A percentile compares a stretch with the other conserved stretches of the same genome.
These are phyloP conservation scores for Brienomyrus brachyistius DNA, from an alignment of 2,113 vertebrate genomes.

Conservation along the genomic window DNA sequence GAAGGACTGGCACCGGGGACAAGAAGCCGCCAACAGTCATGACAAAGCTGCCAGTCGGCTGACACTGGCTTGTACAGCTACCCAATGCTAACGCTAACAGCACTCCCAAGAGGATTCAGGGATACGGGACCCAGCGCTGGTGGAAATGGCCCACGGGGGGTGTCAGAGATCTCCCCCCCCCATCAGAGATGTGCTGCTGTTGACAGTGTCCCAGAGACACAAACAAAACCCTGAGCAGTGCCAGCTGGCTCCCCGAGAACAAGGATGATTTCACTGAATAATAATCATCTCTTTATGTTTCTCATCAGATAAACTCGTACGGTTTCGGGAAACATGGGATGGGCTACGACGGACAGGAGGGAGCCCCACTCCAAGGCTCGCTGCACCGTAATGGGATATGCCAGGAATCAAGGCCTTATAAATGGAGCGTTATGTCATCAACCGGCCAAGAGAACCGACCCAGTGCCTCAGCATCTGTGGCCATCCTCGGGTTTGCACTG, in stretches of 20 bases:
- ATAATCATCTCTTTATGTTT: neutral
- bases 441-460: neutral
- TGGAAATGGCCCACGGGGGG: neutral
- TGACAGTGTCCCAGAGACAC: neutral
- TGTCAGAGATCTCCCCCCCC: neutral
- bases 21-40: neutral
- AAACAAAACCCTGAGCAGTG: neutral
- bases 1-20: neutral
- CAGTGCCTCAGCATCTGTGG: neutral
- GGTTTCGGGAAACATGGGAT: neutral
- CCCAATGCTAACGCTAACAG: neutral
- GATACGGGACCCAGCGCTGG: neutral
- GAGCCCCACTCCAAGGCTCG: neutral
- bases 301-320: neutral
- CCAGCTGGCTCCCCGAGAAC: neutral
- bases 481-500: neutral
- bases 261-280: constrained; percentile 11
- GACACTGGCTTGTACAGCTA: neutral
- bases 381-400: neutral
- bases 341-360: neutral
- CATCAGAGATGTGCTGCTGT: neutral
- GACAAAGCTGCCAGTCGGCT: neutral
- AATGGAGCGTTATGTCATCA: neutral
- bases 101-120: neutral
- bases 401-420: neutral